These are phyloP conservation scores for Myiozetetes cayanensis DNA, from an alignment of 2,113 vertebrate species.

Conservation along the genomic window DNA sequence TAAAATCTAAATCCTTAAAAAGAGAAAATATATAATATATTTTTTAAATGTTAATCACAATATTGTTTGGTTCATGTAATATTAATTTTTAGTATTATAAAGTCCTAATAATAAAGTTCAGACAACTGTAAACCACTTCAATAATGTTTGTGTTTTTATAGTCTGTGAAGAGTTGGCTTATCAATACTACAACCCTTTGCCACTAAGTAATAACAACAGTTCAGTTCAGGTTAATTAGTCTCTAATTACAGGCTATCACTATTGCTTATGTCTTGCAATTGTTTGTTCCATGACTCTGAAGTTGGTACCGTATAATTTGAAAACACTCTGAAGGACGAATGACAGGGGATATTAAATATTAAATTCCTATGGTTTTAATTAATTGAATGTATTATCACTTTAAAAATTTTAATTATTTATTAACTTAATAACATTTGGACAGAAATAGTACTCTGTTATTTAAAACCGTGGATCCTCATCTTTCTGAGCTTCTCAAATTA, in stretches of 20 bases:
- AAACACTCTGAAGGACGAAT: not conserved
- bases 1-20: not conserved
- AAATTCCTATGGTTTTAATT: not conserved
- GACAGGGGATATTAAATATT: not conserved
- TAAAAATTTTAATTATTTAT: not conserved
- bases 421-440: not conserved
- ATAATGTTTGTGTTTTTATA: not conserved
- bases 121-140: constrained; percentile 21
- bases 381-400: not conserved
- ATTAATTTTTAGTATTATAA: constrained; percentile 13
- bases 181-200: not conserved
- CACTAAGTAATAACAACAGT: constrained; percentile 47
- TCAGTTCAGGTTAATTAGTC: constrained; percentile 42
- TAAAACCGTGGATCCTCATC: not conserved
- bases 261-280: constrained; percentile 22
- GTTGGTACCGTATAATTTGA: not conserved
- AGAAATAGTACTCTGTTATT: not conserved
- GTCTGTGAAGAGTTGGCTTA: not conserved
- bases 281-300: constrained; percentile 27
- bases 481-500: not conserved
- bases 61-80: not conserved
- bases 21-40: not conserved
- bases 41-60: not conserved
- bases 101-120: not conserved
- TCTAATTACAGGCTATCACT: constrained; percentile 58